Evolutionary conservation across 2,888 invertebrate genomes (phyloP).

Genomic region (Cerastis leucographa): DNA sequence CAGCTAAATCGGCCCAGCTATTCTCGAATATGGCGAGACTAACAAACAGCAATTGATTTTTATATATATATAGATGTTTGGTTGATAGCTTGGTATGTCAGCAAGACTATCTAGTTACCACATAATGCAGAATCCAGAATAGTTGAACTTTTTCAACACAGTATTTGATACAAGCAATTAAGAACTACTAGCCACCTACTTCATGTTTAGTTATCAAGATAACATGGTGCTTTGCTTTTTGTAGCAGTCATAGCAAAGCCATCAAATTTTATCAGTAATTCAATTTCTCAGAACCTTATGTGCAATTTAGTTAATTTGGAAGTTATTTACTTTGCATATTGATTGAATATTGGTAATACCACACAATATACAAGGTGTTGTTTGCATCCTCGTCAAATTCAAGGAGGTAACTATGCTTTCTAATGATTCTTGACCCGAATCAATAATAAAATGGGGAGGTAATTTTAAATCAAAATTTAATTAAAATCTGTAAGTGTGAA

Average conservation of each 20-base stretch:
- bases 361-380: background rate
- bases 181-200: background rate
- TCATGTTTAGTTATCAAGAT: background rate
- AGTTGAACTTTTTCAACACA: background rate
- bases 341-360: background rate
- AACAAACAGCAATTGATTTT: too few species aligned
- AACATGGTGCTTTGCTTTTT: background rate
- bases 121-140: background rate
- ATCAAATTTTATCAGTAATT: background rate
- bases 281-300: background rate
- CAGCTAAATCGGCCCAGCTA: too few species aligned
- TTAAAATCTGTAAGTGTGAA: too few species aligned
- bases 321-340: background rate
- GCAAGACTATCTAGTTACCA: background rate
- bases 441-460: too few species aligned
- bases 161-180: background rate
- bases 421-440: too few species aligned
- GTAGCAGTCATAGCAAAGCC: background rate
- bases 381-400: too few species aligned
- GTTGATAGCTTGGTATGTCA: background rate
- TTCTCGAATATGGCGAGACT: too few species aligned
- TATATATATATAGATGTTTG: too few species aligned
- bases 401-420: too few species aligned
- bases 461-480: too few species aligned
- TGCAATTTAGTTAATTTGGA: background rate